Conservation (phyloP, 1,140 invertebrate genomes). For the Sipha flava region DNA sequence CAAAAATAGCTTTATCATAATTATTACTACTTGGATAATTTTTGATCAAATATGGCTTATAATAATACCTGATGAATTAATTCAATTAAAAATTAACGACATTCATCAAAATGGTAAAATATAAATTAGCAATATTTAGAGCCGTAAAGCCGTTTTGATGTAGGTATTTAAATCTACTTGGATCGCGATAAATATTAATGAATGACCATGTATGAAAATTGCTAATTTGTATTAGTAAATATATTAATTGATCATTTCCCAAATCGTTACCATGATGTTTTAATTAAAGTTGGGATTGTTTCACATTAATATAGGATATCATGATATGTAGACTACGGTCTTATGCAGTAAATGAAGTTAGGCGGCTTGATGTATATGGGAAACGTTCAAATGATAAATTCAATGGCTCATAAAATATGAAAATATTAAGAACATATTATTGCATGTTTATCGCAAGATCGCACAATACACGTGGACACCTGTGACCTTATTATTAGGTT, state of each 20-base stretch:
- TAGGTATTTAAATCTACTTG: neutral
- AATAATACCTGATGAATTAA: neutral
- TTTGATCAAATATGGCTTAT: neutral
- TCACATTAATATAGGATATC: neutral
- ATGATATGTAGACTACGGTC: neutral
- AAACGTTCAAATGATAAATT: neutral
- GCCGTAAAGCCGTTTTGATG: neutral
- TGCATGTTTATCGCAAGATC: conserved; percentile 21
- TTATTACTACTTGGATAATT: neutral
- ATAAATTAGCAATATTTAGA: neutral
- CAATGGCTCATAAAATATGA: neutral
- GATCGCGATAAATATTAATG: neutral
- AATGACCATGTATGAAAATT: neutral
- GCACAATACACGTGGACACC: neutral
- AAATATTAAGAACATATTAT: neutral
- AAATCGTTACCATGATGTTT: neutral
- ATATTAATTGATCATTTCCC: neutral
- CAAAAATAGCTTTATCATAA: neutral
- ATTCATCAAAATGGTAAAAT: neutral
- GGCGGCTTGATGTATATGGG: neutral
- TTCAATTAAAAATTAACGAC: neutral
- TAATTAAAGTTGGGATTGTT: neutral
- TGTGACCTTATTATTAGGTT: conserved; percentile 25
- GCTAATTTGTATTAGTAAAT: neutral
- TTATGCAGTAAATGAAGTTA: too few species aligned